Conservation (phyloP, 2,797 vertebrate species). For the Cyclopterus lumpus region DNA sequence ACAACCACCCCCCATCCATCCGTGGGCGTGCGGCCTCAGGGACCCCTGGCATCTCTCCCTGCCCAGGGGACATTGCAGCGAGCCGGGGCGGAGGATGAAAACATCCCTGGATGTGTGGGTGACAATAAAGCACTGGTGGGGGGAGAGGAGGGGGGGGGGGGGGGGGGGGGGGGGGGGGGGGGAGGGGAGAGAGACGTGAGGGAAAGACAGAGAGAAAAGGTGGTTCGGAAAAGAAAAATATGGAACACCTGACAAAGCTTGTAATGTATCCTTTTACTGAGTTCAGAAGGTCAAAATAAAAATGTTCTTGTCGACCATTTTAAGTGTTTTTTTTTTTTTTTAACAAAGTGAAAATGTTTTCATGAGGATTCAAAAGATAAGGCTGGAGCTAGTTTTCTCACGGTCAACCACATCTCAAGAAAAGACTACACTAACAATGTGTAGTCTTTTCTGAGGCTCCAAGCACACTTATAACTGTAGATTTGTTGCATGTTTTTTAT, state of each 20-base stretch:
- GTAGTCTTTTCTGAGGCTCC: neutral
- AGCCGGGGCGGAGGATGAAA: constrained; percentile 56
- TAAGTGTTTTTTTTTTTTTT: neutral
- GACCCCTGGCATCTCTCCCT: constrained; percentile 46
- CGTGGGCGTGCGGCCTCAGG: constrained; percentile 45
- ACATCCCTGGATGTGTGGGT: constrained; percentile 39
- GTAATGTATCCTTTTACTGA: neutral
- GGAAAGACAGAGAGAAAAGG: neutral
- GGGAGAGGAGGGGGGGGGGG: neutral
- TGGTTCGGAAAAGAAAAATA: neutral
- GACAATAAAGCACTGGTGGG: too few species aligned
- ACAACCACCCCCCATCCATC: constrained; percentile 23
- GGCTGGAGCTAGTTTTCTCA: neutral
- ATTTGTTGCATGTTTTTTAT: too few species aligned
- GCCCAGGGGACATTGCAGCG: constrained; percentile 30
- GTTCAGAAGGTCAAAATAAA: neutral
- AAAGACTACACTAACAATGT: neutral
- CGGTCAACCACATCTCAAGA: neutral
- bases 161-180: too few species aligned
- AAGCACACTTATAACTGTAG: neutral
- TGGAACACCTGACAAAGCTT: neutral
- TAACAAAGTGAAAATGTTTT: neutral
- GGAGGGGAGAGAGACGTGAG: neutral
- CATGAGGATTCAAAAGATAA: neutral
- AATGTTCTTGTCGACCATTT: neutral